Base-by-base conservation (phyloP, 2,888 invertebrate species). In the Troides helena region DNA sequence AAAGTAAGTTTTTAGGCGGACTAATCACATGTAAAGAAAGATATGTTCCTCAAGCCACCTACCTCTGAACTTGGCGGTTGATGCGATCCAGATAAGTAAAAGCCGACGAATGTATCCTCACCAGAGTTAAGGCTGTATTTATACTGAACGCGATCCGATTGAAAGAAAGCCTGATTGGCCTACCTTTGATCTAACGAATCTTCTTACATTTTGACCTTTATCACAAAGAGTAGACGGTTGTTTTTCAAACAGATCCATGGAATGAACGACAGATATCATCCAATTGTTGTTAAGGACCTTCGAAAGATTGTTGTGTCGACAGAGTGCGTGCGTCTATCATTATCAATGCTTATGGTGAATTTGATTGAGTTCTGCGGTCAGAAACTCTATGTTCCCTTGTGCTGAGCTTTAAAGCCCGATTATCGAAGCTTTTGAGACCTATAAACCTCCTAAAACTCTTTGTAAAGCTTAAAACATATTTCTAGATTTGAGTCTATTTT, bases 71-170 rank as follows among this genome's bases (percentile, higher is more conserved):
- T n/a, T 25, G 60, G 67, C 57, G 71, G 73, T 74, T 72, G 74
- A 75, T 72, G 72, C 74, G 72, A 72, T 75, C 78, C 74, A 72
- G 68, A 73, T 76, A 74, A 80, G n/a, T n/a, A 10, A 69, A 21
- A 14, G 25, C 69, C 74, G 76, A 77, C 72, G 88, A 87, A 85
- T 89, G 87, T 76, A 83, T 73, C 80, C 76, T 76, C 78, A 75
- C 74, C 62, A 72, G 76, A 74, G 58, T 73, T 72, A 73, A 72
- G 46, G 81, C 80, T 76, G 79, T 87, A 88, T 89, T 85, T 89
- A 89, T 89, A 89, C 81, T 62, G 69, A 71, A 68, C 71, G 71
- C 71, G 80, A 77, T 78, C 78, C 76, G 73, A 84, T 85, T 84
- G 84, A 80, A 69, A 75, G 71, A 72, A 74, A 69, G 72, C 72